Conservation (phyloP, 1,140 invertebrate species). For the Bombus waltoni region DNA sequence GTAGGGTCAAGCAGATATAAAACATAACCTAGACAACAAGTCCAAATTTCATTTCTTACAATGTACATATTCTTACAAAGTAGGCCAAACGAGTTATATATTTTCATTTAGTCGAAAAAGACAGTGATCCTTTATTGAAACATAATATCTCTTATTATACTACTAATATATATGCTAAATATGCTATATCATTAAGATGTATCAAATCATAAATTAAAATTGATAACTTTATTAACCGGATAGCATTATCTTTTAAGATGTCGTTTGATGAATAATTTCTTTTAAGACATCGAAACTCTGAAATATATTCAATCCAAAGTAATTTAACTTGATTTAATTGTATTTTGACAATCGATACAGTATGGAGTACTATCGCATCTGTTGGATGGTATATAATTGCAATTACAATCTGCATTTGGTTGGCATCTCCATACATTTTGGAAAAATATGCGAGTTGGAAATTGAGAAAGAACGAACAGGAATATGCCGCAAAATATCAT, state of each 20-base stretch:
- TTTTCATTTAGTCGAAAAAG: neutral
- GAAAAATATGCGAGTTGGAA: conserved; percentile 75
- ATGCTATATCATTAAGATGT: too few relatives aligned
- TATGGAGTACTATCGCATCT: conserved; percentile 69
- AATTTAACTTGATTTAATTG: neutral
- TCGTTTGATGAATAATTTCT: neutral
- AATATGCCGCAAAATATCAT: conserved; percentile 80
- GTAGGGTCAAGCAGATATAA: neutral
- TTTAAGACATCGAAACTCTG: neutral
- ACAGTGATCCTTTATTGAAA: neutral
- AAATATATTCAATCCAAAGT: neutral
- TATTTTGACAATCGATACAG: conserved; percentile 46
- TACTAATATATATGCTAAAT: too few relatives aligned
- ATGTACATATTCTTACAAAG: too few relatives aligned
- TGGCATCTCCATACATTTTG: conserved; percentile 70
- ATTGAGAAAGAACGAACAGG: conserved; percentile 70
- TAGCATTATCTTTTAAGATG: neutral
- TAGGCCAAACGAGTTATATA: too few relatives aligned
- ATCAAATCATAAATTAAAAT: neutral
- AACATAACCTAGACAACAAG: neutral
- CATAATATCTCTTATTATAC: too few relatives aligned
- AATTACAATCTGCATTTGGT: conserved; percentile 61
- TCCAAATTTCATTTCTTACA: neutral
- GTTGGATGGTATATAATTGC: conserved; percentile 77
- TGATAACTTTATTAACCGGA: neutral